phyloP scores from a whole-genome alignment of 35 echinoderm and acorn worm species.

The Apostichopus californicus region DNA sequence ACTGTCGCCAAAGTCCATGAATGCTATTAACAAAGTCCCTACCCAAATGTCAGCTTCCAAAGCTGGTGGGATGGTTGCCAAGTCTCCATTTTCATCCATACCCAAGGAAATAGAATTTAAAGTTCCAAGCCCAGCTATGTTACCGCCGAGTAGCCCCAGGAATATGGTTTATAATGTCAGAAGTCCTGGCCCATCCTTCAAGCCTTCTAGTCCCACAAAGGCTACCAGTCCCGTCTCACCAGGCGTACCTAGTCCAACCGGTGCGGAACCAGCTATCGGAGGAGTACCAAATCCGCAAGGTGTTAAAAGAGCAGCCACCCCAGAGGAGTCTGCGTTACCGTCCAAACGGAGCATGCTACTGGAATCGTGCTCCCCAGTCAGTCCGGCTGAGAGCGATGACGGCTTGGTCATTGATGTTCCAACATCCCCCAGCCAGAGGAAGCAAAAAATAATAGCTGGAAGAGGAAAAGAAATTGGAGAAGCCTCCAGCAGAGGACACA shows the following conservation, averaged over 20 bases:
- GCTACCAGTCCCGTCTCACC: constrained; percentile 66
- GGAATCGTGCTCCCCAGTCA: constrained; percentile 57
- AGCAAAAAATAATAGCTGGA: constrained; percentile 4
- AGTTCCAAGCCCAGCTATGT: constrained; percentile 85
- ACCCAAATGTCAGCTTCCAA: not conserved
- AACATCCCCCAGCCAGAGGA: constrained; percentile 54
- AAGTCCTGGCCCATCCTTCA: constrained; percentile 37
- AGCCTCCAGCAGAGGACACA: not conserved
- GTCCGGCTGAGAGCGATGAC: constrained; percentile 79
- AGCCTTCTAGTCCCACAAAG: constrained; percentile 40
- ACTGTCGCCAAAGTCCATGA: constrained; percentile 4
- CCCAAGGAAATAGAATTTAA: constrained; percentile 71
- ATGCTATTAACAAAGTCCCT: not conserved
- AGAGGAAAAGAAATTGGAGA: not conserved
- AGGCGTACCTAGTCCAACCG: constrained; percentile 70
- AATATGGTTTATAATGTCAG: constrained; percentile 35
- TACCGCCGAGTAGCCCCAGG: constrained; percentile 55
- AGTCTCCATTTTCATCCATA: constrained; percentile 5
- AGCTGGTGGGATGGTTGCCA: constrained; percentile 13
- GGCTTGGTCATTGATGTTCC: constrained; percentile 81
- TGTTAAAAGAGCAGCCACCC: constrained; percentile 78
- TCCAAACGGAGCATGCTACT: constrained; percentile 35
- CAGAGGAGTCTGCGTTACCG: constrained; percentile 50
- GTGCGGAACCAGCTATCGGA: constrained; percentile 21
- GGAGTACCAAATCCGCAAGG: constrained; percentile 41